A percentile compares a stretch with the other conserved stretches of the same genome.
These are phyloP conservation scores for Dioctria linearis DNA, from an alignment of 2,888 invertebrate genomes.

Conservation along the genomic window DNA sequence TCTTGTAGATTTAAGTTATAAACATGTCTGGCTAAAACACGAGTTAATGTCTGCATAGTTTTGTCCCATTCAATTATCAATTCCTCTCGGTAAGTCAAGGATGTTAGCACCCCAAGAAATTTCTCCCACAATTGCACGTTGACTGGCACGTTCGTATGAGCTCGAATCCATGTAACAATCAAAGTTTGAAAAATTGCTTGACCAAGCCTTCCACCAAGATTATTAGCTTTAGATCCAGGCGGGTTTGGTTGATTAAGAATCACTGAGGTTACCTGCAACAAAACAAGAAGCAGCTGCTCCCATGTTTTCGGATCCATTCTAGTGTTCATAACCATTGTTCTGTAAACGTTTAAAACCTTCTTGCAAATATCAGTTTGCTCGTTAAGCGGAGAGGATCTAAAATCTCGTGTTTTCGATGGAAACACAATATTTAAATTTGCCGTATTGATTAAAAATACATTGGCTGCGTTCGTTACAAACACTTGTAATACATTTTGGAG, in stretches of 20 bases:
- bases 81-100: constrained; percentile 94
- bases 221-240: constrained; percentile 78
- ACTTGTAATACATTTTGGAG: constrained; percentile 76
- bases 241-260: constrained; percentile 84
- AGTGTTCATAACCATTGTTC: constrained; percentile 97
- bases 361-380: constrained; percentile 98
- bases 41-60: constrained; percentile 96
- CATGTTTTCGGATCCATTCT: constrained; percentile 93
- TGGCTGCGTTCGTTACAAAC: constrained; percentile 95
- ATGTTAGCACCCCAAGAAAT: constrained; percentile 88
- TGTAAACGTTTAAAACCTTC: constrained; percentile 94
- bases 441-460: constrained; percentile 85
- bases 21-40: constrained; percentile 95
- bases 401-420: constrained; percentile 74
- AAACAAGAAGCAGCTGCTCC: constrained; percentile 89
- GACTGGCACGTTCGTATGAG: constrained; percentile 94
- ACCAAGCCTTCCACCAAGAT: constrained; percentile 83
- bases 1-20: constrained; percentile 94
- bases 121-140: constrained; percentile 93
- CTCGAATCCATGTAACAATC: constrained; percentile 98
- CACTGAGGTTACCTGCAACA: constrained; percentile 92
- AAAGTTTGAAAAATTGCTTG: constrained; percentile 93
- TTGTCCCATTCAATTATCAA: constrained; percentile 97
- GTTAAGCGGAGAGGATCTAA: constrained; percentile 80
- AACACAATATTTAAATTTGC: constrained; percentile 72